These are phyloP conservation scores for Rhipidura dahli DNA, from an alignment of 2,113 vertebrate genomes.

Conservation along the genomic window DNA sequence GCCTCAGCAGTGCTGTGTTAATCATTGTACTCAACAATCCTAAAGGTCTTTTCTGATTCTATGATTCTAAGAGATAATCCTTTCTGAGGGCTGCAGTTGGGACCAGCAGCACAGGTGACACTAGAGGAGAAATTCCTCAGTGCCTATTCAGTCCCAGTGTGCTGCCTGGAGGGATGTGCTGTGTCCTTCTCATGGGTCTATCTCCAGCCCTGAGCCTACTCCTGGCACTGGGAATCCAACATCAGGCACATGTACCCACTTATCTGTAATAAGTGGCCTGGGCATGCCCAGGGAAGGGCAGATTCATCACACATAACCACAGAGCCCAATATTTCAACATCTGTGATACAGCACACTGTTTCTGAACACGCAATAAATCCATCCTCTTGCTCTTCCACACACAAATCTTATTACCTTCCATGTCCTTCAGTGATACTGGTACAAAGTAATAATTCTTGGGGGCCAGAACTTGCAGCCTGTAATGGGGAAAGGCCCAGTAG, in stretches of 20 bases:
- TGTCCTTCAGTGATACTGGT: background rate
- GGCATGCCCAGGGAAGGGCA: background rate
- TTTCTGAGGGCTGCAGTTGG: background rate
- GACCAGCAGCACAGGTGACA: background rate
- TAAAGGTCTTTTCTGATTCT: background rate
- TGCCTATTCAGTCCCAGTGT: background rate
- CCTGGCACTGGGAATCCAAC: background rate
- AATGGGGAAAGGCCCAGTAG: background rate
- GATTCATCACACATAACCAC: rapidly evolving
- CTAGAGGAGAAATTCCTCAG: background rate
- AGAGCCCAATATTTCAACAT: background rate
- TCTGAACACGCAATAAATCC: background rate
- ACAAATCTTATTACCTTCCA: background rate
- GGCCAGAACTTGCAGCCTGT: background rate
- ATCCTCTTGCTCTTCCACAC: background rate
- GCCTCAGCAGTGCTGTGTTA: background rate
- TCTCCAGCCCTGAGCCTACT: background rate
- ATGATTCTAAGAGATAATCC: background rate
- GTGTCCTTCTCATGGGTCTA: background rate
- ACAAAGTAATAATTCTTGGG: background rate
- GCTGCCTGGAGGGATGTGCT: background rate
- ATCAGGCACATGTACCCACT: background rate
- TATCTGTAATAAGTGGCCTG: rapidly evolving
- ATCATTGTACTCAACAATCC: background rate
- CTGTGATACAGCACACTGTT: background rate